Conservation (phyloP, 2,888 invertebrate genomes). For the Tethea ocularis region DNA sequence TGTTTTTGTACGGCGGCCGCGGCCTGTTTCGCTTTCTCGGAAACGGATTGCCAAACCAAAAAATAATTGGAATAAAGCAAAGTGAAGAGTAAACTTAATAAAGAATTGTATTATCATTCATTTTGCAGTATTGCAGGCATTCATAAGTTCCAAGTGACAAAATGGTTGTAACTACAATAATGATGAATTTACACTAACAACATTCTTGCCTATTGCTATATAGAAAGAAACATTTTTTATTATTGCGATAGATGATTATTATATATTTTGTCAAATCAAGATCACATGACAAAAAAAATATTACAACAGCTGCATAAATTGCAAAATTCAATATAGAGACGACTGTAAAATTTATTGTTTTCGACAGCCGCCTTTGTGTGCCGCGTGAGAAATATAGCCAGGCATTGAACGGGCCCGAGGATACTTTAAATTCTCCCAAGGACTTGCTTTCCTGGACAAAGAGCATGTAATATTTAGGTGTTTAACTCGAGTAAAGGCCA, state of each 20-base stretch:
- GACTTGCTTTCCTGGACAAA: conserved; percentile 51
- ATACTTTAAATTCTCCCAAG: conserved; percentile 68
- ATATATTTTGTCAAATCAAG: conserved; percentile 42
- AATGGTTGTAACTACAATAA: not conserved
- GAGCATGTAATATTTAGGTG: conserved; percentile 41
- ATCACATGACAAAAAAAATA: conserved; percentile 46
- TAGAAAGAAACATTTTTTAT: too few relatives aligned
- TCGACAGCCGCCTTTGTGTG: conserved; percentile 62
- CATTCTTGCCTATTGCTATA: too few relatives aligned
- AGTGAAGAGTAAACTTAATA: not conserved
- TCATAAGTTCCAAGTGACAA: not conserved
- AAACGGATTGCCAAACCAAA: not conserved
- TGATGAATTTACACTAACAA: not conserved
- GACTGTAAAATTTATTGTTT: conserved; percentile 69
- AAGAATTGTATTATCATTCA: not conserved
- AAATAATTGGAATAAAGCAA: conserved; percentile 6
- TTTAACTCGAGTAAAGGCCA: conserved; percentile 31
- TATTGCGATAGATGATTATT: conserved; percentile 34
- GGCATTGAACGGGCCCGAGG: conserved; percentile 52
- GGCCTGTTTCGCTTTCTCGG: conserved; percentile 4
- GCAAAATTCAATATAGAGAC: conserved; percentile 69
- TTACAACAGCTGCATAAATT: conserved; percentile 59
- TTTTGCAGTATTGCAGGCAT: not conserved
- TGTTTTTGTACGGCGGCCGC: not conserved
- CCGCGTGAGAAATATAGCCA: conserved; percentile 62